Evolutionary conservation across 2,797 vertebrate genomes (phyloP), one percentile per base, ranked within the genome.

Genomic region (Heterohyrax brucei): DNA sequence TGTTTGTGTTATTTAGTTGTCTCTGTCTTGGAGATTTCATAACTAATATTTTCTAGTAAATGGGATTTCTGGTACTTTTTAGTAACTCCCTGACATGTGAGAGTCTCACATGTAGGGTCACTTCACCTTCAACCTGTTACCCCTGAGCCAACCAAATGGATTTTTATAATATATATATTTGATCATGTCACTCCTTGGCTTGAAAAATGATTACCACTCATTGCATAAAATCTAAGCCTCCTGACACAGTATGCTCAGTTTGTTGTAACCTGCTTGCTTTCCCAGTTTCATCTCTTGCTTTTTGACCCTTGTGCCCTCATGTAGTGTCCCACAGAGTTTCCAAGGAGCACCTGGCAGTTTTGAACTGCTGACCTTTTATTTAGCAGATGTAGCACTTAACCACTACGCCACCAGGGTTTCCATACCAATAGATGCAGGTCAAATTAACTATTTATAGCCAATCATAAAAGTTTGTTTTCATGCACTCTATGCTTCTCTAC

Each of bases 31-130:
- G 33, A 12, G 66, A 84, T n/a, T 80, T 95, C 39, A 46, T 73
- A 61, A 93, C 61, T 75, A 66, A 33, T 72, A 77, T 64, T 81
- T 96, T 87, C 70, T 62, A 72, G 75, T 13, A 73, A 84, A 75
- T 66, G 24, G 14, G 10, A 78, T 85, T 70, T 84, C 70, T 94
- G 12, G 5, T 21, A 19, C 5, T 79, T 75, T 39, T 66, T 84
- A 70, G 53, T 79, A 83, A 82, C 7, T 68, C 56, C 7, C 22
- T 84, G 89, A 12, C 39, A 70, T 22, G 59, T 8, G 8, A 9
- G 19, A 30, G 30, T 86, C 50, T 89, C 53, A 10, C 53, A 30
- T 64, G 10, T 46, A 84, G 19, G 66, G 10, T 77, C 44, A 85
- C 56, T 26, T 86, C 26, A 6, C 64, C 61, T 62, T 77, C 21